Percentiles rank a stretch among this genome's conserved stretches.
Evolutionary conservation across 2,113 vertebrate genomes (phyloP).

Genomic region (Spea bombifrons): DNA sequence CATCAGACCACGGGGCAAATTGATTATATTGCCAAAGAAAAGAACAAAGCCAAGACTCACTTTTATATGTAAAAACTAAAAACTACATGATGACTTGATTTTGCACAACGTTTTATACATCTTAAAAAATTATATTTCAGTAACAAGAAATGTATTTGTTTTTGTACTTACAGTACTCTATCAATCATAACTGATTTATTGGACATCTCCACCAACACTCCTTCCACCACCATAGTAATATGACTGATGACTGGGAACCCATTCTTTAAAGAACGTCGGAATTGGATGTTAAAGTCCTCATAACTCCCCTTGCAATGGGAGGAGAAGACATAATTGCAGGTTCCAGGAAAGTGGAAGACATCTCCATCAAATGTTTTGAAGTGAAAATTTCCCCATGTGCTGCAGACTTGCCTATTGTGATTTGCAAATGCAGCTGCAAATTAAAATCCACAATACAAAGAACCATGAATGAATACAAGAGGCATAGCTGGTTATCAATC

Average conservation of each 20-base stretch:
- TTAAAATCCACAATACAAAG: background rate
- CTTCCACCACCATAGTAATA: conserved; percentile 72
- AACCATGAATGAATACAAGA: no score
- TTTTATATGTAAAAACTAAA: no score
- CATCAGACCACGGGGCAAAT: no score
- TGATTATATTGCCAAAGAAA: no score
- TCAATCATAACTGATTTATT: conserved; percentile 57
- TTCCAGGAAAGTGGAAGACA: conserved; percentile 75
- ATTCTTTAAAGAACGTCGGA: conserved; percentile 58
- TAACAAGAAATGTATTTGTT: no score
- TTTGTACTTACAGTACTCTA: conserved; percentile 62
- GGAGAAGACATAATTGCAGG: conserved; percentile 79
- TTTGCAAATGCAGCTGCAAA: conserved; percentile 63
- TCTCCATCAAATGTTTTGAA: conserved; percentile 84
- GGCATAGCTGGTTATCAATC: no score
- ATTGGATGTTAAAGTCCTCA: conserved; percentile 82
- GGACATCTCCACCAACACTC: conserved; percentile 67
- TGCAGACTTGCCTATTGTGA: conserved; percentile 78
- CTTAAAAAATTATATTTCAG: no score
- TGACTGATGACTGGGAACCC: conserved; percentile 55
- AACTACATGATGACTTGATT: no score
- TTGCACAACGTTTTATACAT: no score
- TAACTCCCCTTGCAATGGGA: conserved; percentile 69
- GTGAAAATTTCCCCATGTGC: conserved; percentile 86
- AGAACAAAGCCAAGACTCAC: no score